Evolutionary conservation across 2,797 vertebrate species (phyloP).

Genomic region (Morelia viridis): DNA sequence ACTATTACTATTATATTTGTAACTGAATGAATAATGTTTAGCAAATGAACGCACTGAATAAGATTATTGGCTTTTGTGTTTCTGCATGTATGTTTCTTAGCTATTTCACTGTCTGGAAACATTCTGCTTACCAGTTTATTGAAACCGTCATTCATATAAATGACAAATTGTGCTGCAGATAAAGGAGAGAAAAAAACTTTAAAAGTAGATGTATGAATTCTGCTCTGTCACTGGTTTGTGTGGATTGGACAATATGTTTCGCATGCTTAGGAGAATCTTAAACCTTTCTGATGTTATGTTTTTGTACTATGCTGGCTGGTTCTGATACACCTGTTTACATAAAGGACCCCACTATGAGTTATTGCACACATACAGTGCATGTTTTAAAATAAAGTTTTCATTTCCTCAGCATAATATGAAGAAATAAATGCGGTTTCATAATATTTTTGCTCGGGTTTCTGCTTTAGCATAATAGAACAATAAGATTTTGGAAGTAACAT

Average conservation of each 20-base stretch:
- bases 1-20: not conserved
- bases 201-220: not conserved
- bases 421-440: not conserved
- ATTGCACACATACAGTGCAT: not conserved
- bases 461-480: not conserved
- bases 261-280: too few species aligned
- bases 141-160: not conserved
- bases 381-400: not conserved
- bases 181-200: not conserved
- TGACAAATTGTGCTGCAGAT: not conserved
- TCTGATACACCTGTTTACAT: not conserved
- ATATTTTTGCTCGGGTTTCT: not conserved
- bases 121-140: not conserved
- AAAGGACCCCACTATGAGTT: not conserved
- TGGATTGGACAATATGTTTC: not conserved
- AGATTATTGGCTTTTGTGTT: not conserved
- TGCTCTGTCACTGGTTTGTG: not conserved
- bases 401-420: not conserved
- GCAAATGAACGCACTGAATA: not conserved
- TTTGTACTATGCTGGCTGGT: not conserved
- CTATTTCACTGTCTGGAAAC: not conserved
- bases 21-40: not conserved
- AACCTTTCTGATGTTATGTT: too few species aligned
- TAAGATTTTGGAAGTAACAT: not conserved
- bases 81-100: not conserved